Percentiles rank a stretch among this genome's conserved stretches.
phyloP scores from a whole-genome alignment of 92 coral and sea anemone genomes.

The Chrysogorgia sp. region DNA sequence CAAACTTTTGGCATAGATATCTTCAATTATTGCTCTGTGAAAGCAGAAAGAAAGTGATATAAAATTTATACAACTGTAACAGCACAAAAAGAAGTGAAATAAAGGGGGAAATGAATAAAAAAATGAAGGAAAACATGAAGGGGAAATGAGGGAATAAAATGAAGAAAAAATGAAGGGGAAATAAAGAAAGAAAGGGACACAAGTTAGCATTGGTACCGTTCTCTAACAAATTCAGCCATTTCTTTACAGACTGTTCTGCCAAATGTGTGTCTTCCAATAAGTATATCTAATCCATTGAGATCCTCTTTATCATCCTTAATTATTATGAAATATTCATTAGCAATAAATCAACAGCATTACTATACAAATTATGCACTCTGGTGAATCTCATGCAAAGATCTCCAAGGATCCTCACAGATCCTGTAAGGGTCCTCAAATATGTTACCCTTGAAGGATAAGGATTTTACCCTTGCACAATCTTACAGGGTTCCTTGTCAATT shows the following conservation, averaged over 20 bases:
- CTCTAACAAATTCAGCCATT: constrained; percentile 44
- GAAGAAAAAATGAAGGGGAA: background rate
- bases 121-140: background rate
- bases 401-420: too few species aligned
- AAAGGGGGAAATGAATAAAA: background rate
- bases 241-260: constrained; percentile 26
- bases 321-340: background rate
- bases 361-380: too few species aligned
- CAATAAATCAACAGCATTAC: too few species aligned
- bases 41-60: background rate
- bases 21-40: constrained; percentile 36
- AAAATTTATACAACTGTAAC: background rate
- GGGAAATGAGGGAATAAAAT: background rate
- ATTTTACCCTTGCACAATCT: too few species aligned
- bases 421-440: too few species aligned
- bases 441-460: too few species aligned
- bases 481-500: too few species aligned
- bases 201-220: constrained; percentile 6
- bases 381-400: too few species aligned
- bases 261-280: constrained; percentile 29
- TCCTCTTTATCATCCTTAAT: constrained; percentile 31
- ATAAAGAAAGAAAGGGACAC: constrained; percentile 43
- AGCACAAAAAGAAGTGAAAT: background rate
- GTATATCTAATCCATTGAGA: constrained; percentile 30
- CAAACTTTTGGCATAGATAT: constrained; percentile 42